phyloP scores from a whole-genome alignment of 2,113 vertebrate species.

The Prunella himalayana region DNA sequence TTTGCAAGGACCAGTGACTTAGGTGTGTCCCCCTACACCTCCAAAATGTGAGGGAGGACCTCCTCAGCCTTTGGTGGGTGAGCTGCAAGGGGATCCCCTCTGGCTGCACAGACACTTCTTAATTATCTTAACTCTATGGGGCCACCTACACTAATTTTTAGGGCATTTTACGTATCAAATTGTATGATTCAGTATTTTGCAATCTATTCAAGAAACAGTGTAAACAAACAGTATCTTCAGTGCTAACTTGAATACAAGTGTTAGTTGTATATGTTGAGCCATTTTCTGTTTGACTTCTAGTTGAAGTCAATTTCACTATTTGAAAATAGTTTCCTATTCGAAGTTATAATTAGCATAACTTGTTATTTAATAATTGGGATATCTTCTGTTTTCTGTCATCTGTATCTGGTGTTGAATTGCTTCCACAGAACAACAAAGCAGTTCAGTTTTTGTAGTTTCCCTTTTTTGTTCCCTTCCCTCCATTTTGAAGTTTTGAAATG shows the following conservation, averaged over 20 bases:
- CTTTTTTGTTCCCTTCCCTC: not conserved
- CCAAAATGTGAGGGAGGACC: not conserved
- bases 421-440: not conserved
- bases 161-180: not conserved
- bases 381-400: not conserved
- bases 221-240: not conserved
- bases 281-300: not conserved
- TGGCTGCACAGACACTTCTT: not conserved
- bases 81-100: not conserved
- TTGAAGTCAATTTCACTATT: not conserved
- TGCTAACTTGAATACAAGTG: not conserved
- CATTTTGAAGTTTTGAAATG: constrained; percentile 3
- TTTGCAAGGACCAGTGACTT: not conserved
- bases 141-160: not conserved
- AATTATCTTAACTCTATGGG: not conserved
- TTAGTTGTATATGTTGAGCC: not conserved
- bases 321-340: not conserved
- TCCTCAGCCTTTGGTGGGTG: not conserved
- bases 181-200: not conserved
- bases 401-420: not conserved
- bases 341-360: not conserved
- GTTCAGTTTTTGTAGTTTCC: not conserved
- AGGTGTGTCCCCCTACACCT: rapidly evolving
- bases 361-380: not conserved
- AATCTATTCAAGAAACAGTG: not conserved